phyloP scores from a whole-genome alignment of 1,140 invertebrate genomes.

The Cydia fagiglandana region DNA sequence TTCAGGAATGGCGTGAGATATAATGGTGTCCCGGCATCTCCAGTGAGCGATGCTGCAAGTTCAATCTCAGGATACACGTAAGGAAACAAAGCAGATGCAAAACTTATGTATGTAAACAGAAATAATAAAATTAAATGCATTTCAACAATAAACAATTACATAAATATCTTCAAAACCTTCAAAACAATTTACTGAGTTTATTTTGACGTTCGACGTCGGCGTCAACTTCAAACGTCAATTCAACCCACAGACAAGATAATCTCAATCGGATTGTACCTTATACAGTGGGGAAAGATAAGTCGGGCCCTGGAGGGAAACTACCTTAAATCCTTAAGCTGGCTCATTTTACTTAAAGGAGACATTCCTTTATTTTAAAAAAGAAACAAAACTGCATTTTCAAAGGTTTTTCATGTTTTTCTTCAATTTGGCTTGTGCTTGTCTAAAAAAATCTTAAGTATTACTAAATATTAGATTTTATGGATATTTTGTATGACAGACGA shows the following conservation, averaged over 20 bases:
- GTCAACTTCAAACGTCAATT: not conserved
- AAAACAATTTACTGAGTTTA: not conserved
- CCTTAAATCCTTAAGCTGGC: too few relatives aligned
- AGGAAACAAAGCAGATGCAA: slow-evolving; percentile 47
- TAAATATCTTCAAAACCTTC: slow-evolving; percentile 1
- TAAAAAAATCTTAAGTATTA: too few relatives aligned
- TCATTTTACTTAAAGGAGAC: too few relatives aligned
- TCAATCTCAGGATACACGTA: slow-evolving; percentile 64
- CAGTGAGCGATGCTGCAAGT: slow-evolving; percentile 46
- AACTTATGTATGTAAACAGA: slow-evolving; percentile 7
- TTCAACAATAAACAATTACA: not conserved
- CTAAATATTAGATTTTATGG: too few relatives aligned
- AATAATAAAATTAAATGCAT: slow-evolving; percentile 20
- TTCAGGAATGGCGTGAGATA: slow-evolving; percentile 84
- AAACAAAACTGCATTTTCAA: too few relatives aligned
- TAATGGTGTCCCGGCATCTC: slow-evolving; percentile 81
- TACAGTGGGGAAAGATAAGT: too few relatives aligned
- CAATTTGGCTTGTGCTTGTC: too few relatives aligned
- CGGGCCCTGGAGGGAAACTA: too few relatives aligned
- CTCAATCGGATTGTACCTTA: too few relatives aligned
- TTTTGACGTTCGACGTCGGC: not conserved
- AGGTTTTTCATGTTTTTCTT: too few relatives aligned
- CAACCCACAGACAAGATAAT: not conserved
- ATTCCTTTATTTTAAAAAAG: too few relatives aligned
- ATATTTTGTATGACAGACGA: too few relatives aligned